phyloP scores from a whole-genome alignment of 2,113 vertebrate genomes.

The Crotophaga sulcirostris region DNA sequence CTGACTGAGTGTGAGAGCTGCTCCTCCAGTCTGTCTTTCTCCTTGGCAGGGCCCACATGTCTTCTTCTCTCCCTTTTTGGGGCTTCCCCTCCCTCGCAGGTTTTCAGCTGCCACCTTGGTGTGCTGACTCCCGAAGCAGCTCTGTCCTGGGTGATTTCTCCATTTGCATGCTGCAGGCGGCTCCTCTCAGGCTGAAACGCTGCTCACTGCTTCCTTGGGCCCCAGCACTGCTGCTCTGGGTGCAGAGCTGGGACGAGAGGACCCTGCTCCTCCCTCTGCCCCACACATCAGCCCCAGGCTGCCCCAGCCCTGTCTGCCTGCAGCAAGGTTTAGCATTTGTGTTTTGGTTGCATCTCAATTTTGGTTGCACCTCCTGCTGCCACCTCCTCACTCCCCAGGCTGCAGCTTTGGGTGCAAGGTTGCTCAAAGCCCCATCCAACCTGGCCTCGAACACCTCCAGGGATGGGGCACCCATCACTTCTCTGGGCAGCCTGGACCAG shows the following conservation, averaged over 20 bases:
- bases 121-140: fast-evolving
- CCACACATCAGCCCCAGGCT: fast-evolving
- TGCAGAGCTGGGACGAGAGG: not conserved
- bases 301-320: fast-evolving
- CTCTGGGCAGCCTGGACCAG: too few relatives aligned
- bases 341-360: not conserved
- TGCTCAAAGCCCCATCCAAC: too few relatives aligned
- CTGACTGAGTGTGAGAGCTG: fast-evolving
- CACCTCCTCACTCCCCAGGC: not conserved
- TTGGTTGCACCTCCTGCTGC: not conserved
- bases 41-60: fast-evolving
- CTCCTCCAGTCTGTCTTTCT: too few relatives aligned
- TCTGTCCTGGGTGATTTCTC: not conserved
- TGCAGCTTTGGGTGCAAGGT: not conserved
- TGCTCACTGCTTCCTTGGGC: not conserved
- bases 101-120: not conserved
- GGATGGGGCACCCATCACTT: too few relatives aligned
- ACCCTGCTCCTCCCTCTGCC: fast-evolving
- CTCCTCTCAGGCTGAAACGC: not conserved
- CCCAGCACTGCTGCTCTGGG: not conserved
- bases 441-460: too few relatives aligned
- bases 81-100: fast-evolving
- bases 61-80: not conserved
- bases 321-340: not conserved
- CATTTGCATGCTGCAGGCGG: not conserved